These are phyloP conservation scores for Morinoia aosen DNA, from an alignment of 2,888 invertebrate genomes.

Conservation along the genomic window DNA sequence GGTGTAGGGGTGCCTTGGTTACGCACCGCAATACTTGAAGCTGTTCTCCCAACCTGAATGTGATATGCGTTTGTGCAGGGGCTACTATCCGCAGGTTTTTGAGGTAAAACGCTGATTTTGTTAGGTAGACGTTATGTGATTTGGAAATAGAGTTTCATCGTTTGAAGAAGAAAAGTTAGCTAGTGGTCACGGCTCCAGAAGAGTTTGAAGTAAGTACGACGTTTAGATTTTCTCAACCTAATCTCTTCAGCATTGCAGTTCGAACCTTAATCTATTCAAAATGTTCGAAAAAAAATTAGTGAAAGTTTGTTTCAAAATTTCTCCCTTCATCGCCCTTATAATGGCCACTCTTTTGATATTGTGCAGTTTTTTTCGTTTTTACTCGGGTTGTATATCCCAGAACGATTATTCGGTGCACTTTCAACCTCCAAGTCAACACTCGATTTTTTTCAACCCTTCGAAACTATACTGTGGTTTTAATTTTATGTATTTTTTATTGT, in stretches of 20 bases:
- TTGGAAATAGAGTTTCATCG: background rate
- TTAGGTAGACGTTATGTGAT: background rate
- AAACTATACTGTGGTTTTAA: background rate
- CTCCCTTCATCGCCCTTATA: background rate
- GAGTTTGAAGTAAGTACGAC: background rate
- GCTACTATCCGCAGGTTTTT: background rate
- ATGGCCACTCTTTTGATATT: background rate
- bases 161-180: background rate
- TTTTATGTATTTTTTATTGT: background rate
- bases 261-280: background rate
- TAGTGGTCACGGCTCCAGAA: background rate
- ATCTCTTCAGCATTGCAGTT: background rate
- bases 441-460: background rate
- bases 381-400: background rate
- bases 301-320: background rate
- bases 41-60: background rate
- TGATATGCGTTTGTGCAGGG: background rate
- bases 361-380: background rate
- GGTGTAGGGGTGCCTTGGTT: no score
- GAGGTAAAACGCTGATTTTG: background rate
- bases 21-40: no score
- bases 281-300: background rate
- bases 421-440: background rate
- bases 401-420: background rate
- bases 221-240: background rate